phyloP scores from a whole-genome alignment of 2,797 vertebrate species.

The Notolabrus celidotus region DNA sequence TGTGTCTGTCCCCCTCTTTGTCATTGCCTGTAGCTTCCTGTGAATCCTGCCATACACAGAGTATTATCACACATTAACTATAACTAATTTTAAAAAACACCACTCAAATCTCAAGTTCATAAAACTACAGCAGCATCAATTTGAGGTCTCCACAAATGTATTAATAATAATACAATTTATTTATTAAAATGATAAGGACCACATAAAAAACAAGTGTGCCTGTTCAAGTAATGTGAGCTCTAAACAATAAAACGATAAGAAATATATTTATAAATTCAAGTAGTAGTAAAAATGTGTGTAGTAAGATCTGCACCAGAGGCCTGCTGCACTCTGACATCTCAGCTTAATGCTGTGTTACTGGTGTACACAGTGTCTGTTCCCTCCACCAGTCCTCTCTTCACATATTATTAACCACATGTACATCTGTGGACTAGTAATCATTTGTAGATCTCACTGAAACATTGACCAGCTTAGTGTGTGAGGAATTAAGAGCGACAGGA shows the following conservation, averaged over 20 bases:
- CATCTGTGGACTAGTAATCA: slow-evolving; percentile 24
- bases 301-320: no score
- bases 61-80: not conserved
- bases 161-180: no score
- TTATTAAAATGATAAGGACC: no score
- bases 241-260: no score
- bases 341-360: not conserved
- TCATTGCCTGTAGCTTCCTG: slow-evolving; percentile 40
- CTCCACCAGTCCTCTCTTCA: not conserved
- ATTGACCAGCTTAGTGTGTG: slow-evolving; percentile 9
- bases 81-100: not conserved
- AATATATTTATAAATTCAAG: no score
- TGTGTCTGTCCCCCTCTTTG: slow-evolving; percentile 18
- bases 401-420: slow-evolving; percentile 42
- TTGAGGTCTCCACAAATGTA: not conserved
- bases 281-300: no score
- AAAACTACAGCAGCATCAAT: not conserved
- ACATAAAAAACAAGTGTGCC: no score
- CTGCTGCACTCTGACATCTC: not conserved
- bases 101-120: not conserved
- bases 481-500: slow-evolving; percentile 1
- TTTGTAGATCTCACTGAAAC: slow-evolving; percentile 33
- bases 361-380: not conserved
- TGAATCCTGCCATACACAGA: slow-evolving; percentile 14
- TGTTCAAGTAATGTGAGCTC: no score